phyloP scores from a whole-genome alignment of 2,113 vertebrate genomes.

The Pedetes capensis region DNA sequence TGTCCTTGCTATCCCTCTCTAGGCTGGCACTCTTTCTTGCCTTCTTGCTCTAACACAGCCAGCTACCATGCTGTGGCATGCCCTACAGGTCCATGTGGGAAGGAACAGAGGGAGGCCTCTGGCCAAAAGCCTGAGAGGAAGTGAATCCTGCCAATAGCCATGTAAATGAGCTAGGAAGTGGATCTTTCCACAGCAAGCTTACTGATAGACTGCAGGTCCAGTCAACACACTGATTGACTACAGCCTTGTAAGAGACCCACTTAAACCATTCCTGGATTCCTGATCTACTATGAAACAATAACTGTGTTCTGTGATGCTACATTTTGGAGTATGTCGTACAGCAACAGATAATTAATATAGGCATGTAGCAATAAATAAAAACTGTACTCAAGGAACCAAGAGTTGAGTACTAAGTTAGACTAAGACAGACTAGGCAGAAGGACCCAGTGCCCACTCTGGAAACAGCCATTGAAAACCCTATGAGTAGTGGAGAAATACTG shows the following conservation, averaged over 20 bases:
- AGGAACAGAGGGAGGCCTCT: not conserved
- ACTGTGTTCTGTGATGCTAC: not conserved
- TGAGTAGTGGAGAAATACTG: no score
- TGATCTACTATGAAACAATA: not conserved
- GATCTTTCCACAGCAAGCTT: not conserved
- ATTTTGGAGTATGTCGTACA: constrained; percentile 2
- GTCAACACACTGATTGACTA: not conserved
- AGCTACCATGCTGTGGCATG: not conserved
- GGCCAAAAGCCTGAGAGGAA: not conserved
- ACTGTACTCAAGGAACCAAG: not conserved
- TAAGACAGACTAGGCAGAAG: no score
- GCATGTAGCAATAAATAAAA: not conserved
- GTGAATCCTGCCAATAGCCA: not conserved
- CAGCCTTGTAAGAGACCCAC: not conserved
- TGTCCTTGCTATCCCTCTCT: not conserved
- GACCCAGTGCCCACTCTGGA: no score
- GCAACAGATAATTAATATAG: not conserved
- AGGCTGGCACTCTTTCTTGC: not conserved
- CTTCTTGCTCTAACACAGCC: not conserved
- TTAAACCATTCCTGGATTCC: not conserved
- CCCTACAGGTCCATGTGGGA: not conserved
- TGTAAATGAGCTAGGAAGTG: not conserved
- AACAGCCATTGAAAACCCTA: no score
- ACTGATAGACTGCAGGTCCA: not conserved
- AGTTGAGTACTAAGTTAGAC: not conserved